A percentile compares a stretch with the other conserved stretches of the same genome.
phyloP scores from a whole-genome alignment of 2,113 vertebrate genomes.

The Psephotus haematonotus region DNA sequence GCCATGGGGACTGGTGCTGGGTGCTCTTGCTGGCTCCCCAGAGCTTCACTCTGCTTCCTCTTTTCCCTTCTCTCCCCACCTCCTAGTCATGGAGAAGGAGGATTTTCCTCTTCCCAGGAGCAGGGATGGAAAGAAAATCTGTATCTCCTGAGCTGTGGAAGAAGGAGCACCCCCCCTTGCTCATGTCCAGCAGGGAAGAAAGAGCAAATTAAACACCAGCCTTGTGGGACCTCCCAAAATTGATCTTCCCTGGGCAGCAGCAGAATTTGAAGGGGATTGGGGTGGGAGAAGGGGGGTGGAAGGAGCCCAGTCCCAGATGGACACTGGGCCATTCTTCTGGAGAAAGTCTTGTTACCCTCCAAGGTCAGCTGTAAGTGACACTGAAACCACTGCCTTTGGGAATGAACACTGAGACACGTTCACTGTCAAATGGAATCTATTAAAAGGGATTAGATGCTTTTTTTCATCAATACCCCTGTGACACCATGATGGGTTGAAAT shows the following conservation, averaged over 20 bases:
- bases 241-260: not conserved
- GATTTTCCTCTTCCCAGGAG: not conserved
- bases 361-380: slow-evolving; percentile 53
- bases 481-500: slow-evolving; percentile 70
- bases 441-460: slow-evolving; percentile 68
- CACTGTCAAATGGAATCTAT: slow-evolving; percentile 74
- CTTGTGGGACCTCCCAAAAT: not conserved
- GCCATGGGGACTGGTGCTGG: rapidly evolving
- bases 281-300: not conserved
- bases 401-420: slow-evolving; percentile 52
- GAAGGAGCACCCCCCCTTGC: not conserved
- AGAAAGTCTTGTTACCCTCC: not conserved
- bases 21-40: rapidly evolving
- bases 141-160: rapidly evolving
- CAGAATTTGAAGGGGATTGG: not conserved
- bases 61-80: not conserved
- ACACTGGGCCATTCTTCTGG: slow-evolving; percentile 62
- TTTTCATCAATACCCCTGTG: slow-evolving; percentile 61
- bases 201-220: not conserved
- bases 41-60: rapidly evolving
- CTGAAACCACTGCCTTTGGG: slow-evolving; percentile 37
- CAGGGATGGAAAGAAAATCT: not conserved
- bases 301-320: not conserved
- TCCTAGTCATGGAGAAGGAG: not conserved
- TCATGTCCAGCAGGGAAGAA: not conserved